Evolutionary conservation across 1,140 invertebrate genomes (phyloP).

Genomic region (Formica exsecta): DNA sequence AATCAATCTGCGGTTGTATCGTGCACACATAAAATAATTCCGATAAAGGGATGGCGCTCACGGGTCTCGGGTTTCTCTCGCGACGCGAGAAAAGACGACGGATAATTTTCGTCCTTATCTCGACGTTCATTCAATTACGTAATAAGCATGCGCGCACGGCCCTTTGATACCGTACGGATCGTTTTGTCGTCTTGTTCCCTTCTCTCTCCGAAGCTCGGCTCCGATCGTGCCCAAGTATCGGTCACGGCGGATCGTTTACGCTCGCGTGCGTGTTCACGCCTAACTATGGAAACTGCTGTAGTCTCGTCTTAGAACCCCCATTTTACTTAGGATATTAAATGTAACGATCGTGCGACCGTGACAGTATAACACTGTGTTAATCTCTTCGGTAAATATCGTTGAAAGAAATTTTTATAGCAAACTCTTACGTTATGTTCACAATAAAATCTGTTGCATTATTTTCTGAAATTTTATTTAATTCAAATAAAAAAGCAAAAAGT

Average conservation of each 20-base stretch:
- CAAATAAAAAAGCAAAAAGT: background rate
- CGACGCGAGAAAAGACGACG: slow-evolving; percentile 6
- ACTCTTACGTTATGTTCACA: background rate
- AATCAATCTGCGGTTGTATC: background rate
- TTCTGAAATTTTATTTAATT: background rate
- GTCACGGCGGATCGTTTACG: slow-evolving; percentile 32
- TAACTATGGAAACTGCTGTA: slow-evolving; percentile 43
- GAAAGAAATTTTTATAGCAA: background rate
- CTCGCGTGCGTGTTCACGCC: slow-evolving; percentile 12
- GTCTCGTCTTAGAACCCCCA: background rate
- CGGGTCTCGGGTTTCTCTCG: slow-evolving; percentile 40
- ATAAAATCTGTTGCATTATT: background rate
- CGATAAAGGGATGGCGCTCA: slow-evolving; percentile 14
- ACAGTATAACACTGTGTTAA: background rate
- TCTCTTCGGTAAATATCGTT: background rate
- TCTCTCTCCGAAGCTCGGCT: background rate
- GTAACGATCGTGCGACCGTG: slow-evolving; percentile 4
- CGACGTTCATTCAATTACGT: slow-evolving; percentile 46
- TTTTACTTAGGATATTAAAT: slow-evolving; percentile 38
- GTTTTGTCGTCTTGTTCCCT: slow-evolving; percentile 24
- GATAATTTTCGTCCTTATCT: slow-evolving; percentile 49
- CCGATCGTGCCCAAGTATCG: slow-evolving; percentile 48
- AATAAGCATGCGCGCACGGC: slow-evolving; percentile 14
- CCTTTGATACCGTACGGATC: slow-evolving; percentile 9
- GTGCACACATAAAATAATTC: slow-evolving; percentile 1